Percentiles rank a stretch among this genome's conserved stretches.
Evolutionary conservation across 2,113 vertebrate species (phyloP).

Genomic region (Ceyx melanurus): DNA sequence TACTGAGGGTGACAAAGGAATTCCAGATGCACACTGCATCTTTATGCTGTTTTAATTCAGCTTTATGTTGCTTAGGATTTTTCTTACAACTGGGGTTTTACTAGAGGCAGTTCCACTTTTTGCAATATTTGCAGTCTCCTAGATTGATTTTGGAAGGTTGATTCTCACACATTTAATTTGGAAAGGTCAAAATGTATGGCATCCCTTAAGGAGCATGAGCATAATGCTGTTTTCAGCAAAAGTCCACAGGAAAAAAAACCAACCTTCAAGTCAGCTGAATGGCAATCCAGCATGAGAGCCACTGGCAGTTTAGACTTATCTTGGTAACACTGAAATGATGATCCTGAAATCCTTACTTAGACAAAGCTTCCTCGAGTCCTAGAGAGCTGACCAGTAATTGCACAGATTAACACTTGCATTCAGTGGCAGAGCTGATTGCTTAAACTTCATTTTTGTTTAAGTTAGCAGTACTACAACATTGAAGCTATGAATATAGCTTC

Average conservation of each 20-base stretch:
- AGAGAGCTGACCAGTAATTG: constrained; percentile 33
- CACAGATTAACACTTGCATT: background rate
- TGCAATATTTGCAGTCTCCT: background rate
- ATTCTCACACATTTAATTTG: constrained; percentile 5
- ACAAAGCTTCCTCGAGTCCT: constrained; percentile 23
- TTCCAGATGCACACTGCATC: background rate
- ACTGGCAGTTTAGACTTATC: background rate
- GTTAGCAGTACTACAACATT: background rate
- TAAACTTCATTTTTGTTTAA: background rate
- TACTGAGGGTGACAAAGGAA: background rate
- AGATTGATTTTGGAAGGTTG: background rate
- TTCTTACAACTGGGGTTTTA: constrained; percentile 12
- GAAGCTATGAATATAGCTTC: background rate
- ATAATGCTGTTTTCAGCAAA: constrained; percentile 56
- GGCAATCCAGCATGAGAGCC: background rate
- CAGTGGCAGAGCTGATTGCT: background rate
- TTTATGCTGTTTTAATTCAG: background rate
- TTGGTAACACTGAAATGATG: background rate
- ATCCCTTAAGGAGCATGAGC: background rate
- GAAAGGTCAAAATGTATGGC: constrained; percentile 37
- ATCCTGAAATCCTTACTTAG: constrained; percentile 57
- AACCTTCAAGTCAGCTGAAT: constrained; percentile 5
- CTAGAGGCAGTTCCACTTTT: background rate
- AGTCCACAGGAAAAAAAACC: background rate
- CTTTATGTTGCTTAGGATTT: background rate